Base-by-base conservation (phyloP, 2,797 vertebrate genomes). In the Spheniscus humboldti region DNA sequence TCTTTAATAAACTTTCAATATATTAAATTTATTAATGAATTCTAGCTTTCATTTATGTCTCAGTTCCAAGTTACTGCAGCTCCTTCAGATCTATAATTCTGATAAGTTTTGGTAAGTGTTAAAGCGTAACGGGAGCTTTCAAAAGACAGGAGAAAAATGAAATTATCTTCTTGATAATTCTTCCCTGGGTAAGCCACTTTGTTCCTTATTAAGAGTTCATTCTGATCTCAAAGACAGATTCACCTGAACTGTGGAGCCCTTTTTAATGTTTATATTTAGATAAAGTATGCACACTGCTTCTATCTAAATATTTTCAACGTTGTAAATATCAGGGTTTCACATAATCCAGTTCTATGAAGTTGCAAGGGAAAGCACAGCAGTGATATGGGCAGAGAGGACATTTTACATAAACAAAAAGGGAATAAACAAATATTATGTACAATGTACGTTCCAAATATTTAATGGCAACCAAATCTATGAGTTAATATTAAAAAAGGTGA, bases 321-420 rank as follows among this genome's bases (percentile, higher is more conserved):
- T 57, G 10, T 68, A 85, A 82, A 13, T 64, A 83, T 68, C 64
- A 92, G 43, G 27, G 45, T 82, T 96, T 93, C 60, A 56, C 23
- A n/a, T 47, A 68, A 94, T 68, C 84, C 90, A 94, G 68, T 86
- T 82, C 90, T 50, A 35, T 64, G 72, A 93, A 88, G 81, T 91
- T 91, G 57, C 48, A 91, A 74, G 62, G 41, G 59, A 59, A 95
- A 92, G 55, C 60, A 73, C 7, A 53, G 71, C 0, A 0, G 56
- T 56, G 62, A 68, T 28, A 48, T 0, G 7, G 55, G 28, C 56
- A 88, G 63, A 90, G 59, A 72, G 18, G 41, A 71, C 18, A 33
- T 56, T 66, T 83, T 52, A 82, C n/a, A 45, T 47, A 28, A 86
- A 81, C 45, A 64, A 80, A 68, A 93, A 64, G 17, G 41, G 27